These are phyloP conservation scores for Sitobion miscanthi DNA, from an alignment of 1,140 invertebrate species.

Conservation along the genomic window DNA sequence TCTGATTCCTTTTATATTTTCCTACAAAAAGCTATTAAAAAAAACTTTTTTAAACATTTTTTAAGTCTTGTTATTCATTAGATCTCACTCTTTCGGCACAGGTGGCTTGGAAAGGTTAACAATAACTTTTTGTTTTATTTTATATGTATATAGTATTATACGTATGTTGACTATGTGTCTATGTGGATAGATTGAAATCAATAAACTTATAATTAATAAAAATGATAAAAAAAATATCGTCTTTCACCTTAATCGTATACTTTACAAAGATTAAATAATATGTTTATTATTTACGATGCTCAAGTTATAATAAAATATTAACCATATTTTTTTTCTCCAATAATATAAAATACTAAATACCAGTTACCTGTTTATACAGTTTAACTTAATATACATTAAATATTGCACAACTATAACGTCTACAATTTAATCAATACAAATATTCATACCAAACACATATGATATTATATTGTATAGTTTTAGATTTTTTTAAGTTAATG, in stretches of 20 bases:
- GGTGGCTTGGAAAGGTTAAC: too few species aligned
- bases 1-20: background rate
- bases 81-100: too few species aligned
- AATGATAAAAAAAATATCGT: background rate
- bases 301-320: background rate
- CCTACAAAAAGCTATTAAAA: background rate
- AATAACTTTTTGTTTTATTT: too few species aligned
- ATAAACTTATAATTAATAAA: too few species aligned
- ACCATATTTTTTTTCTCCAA: background rate
- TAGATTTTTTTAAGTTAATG: background rate
- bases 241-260: background rate
- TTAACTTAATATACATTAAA: background rate
- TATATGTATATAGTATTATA: too few species aligned
- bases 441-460: background rate
- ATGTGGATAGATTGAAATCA: too few species aligned
- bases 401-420: background rate
- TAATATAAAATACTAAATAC: background rate
- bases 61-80: too few species aligned
- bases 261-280: too few species aligned
- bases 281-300: too few species aligned
- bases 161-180: too few species aligned
- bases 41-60: too few species aligned
- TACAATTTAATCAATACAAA: background rate
- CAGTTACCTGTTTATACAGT: background rate
- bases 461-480: background rate